A percentile compares a stretch with the other conserved stretches of the same genome.
These are phyloP conservation scores for Damaliscus lunatus DNA, from an alignment of 2,113 vertebrate genomes.

Conservation along the genomic window DNA sequence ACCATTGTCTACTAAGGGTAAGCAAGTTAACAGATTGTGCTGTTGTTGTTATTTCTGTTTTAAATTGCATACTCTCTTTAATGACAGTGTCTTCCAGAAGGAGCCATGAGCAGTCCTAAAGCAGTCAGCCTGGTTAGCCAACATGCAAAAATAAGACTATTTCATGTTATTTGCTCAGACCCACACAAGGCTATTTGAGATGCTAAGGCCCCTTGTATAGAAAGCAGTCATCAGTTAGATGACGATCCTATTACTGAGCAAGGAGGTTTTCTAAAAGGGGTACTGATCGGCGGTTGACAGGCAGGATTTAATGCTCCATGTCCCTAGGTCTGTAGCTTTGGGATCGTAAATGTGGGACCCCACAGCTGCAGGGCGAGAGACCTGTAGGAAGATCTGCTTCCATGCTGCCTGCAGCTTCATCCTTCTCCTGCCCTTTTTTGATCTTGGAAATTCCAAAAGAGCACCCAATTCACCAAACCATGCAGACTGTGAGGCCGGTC, in stretches of 20 bases:
- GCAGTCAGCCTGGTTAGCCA: neutral
- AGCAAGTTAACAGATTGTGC: neutral
- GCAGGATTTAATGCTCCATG: neutral
- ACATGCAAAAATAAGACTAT: neutral
- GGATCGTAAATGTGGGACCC: accelerated
- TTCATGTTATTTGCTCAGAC: neutral
- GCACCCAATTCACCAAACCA: neutral
- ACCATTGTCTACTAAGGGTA: neutral
- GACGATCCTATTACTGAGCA: neutral
- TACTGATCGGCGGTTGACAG: too few species aligned
- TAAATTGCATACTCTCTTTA: neutral
- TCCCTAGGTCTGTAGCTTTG: neutral
- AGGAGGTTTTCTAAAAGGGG: neutral
- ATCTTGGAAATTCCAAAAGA: neutral
- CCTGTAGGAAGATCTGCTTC: neutral
- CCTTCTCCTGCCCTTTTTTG: neutral
- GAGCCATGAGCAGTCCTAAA: neutral
- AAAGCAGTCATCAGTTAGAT: neutral
- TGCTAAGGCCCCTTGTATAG: neutral
- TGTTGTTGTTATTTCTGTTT: neutral
- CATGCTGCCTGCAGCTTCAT: accelerated
- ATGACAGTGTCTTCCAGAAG: neutral
- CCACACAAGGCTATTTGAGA: neutral
- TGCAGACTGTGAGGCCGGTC: neutral
- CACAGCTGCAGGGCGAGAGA: neutral